Evolutionary conservation across 2,113 vertebrate species (phyloP), one percentile per base, ranked within the genome.

Genomic region (Poecile atricapillus): DNA sequence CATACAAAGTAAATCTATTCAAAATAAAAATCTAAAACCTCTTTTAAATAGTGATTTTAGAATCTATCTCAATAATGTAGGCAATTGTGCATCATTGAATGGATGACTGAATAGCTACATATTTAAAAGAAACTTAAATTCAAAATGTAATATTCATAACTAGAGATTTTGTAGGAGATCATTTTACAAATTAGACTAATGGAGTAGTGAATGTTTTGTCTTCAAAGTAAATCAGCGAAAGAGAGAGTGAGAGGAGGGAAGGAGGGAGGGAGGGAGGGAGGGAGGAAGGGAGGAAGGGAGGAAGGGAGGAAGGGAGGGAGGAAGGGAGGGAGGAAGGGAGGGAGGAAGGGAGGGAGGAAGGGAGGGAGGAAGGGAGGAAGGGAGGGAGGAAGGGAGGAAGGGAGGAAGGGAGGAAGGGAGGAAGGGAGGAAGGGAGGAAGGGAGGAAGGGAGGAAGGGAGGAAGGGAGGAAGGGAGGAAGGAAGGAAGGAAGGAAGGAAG

Each of bases 91-190:
- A 74, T 73, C 67, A 63, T 89, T 93, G 94, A 95, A 82, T 87
- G 70, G n/a, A 65, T 95, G 80, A 50, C 16, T 92, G 88, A 92
- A 91, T 89, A 82, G 17, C 63, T 89, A 79, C 53, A 79, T 71
- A 80, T 91, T 87, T 74, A 84, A 95, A 93, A 92, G 37, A 91
- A 94, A 46, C 43, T 52, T 64, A 60, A 82, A 80, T 84, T 89
- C 59, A 74, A 79, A 92, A 46, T 91, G 43, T 52, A 17, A 85
- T 93, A 78, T 76, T 95, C 56, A 55, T 87, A 91, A 90, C n/a
- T 80, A 65, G 43, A 85, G n/a, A 93, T 90, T 84, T 92, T 63
- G 39, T 70, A 58, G 55, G 46, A 83, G 69, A 88, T 78, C 14
- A 67, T 80, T 91, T 92, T 71, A 74, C 21, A 90, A 59, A 95